phyloP scores from a whole-genome alignment of 92 coral and sea anemone genomes.

The Parazoanthus swiftii region DNA sequence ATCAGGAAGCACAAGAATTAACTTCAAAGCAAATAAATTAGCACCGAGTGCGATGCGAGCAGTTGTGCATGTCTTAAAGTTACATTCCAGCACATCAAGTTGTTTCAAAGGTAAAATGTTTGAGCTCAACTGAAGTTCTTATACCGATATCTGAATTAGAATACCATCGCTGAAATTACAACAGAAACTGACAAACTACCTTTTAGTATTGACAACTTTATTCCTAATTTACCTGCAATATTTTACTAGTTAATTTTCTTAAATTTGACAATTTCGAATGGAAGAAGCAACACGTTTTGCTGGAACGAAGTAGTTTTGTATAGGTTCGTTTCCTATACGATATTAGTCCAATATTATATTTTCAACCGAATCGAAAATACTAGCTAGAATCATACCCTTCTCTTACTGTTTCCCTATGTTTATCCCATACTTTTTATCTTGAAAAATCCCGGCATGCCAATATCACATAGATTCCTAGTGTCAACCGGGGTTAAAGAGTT shows the following conservation, averaged over 20 bases:
- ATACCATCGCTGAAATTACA: neutral
- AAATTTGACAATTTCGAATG: neutral
- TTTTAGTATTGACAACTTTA: neutral
- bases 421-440: constrained; percentile 23
- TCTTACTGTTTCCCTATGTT: neutral
- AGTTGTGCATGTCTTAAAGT: neutral
- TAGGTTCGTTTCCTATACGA: constrained; percentile 23
- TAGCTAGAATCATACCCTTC: neutral
- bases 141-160: neutral
- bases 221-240: neutral
- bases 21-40: constrained; percentile 3
- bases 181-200: neutral
- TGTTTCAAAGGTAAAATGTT: neutral
- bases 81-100: constrained; percentile 32
- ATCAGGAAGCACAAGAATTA: neutral
- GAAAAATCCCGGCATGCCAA: constrained; percentile 24
- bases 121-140: neutral
- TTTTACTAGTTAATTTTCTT: neutral
- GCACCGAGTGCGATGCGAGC: neutral
- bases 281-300: constrained; percentile 14
- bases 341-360: constrained; percentile 29
- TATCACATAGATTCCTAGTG: constrained; percentile 13
- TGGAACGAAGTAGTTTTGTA: constrained; percentile 20
- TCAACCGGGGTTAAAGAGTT: constrained; percentile 36
- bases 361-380: constrained; percentile 30